Evolutionary conservation across 2,113 vertebrate species (phyloP), one percentile per base, ranked within the genome.

Genomic region (Saccopteryx leptura): DNA sequence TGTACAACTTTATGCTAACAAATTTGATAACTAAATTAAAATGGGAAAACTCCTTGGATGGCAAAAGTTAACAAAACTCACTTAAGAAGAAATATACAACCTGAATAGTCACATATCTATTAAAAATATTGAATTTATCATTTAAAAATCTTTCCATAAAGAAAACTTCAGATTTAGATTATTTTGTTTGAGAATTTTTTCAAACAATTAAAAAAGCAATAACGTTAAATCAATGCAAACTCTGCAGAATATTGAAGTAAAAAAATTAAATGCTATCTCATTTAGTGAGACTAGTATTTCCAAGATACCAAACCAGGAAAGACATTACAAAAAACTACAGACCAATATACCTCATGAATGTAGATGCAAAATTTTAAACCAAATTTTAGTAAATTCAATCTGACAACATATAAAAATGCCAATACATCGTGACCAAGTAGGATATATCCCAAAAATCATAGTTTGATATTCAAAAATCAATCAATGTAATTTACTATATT

Each of bases 11-110:
- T 54, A 31, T 90, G 66, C 9, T 21, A 50, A 54, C 80, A 61
- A 61, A 52, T 82, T 39, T 61, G 26, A 88, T 48, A 39, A 39
- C 46, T 82, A 82, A 65, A 63, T 74, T 89, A n/a, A 80, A 94
- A 89, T 56, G 31, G 31, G 31, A 66, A 81, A 85, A 72, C 24
- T 54, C 15, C 3, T 72, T 61, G 39, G 71, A 79, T 94, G 65
- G 58, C 48, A 85, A 48, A 84, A 85, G 52, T 56, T 78, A 52
- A 23, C 65, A 72, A 66, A 79, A 31, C 10, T 33, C 46, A 60
- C 9, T 60, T 50, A 68, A 75, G 56, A 76, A 71, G 56, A 86
- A 82, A 71, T 17, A 68, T 33, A 66, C 58, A 91, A 61, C 46
- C 9, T 65, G 11, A 23, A 66, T 11, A 72, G 1, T 39, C 33